phyloP scores from a whole-genome alignment of 2,888 invertebrate genomes.

The Kryphioiulus occultus region DNA sequence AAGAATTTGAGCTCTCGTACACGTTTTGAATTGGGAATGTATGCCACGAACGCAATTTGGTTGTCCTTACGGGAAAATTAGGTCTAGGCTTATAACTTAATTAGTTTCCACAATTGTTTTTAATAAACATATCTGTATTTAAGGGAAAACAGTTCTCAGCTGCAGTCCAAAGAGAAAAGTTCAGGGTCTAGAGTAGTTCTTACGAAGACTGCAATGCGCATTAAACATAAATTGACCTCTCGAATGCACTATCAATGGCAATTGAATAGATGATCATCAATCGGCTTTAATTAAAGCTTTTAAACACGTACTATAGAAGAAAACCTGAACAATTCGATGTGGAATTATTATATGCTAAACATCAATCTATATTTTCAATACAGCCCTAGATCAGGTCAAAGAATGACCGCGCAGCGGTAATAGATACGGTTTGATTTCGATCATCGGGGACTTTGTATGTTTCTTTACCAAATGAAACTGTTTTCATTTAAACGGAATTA shows the following conservation, averaged over 20 bases:
- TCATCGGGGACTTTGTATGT: conserved; percentile 26
- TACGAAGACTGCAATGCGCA: background rate
- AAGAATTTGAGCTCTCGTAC: background rate
- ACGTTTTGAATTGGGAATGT: background rate
- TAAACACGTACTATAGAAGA: background rate
- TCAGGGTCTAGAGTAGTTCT: background rate
- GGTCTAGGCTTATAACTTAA: conserved; percentile 1
- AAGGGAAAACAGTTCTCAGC: background rate
- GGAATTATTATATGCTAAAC: background rate
- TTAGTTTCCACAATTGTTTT: background rate
- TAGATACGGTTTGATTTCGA: conserved; percentile 30
- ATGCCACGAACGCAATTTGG: background rate
- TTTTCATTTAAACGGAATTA: conserved; percentile 18
- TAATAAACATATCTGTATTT: background rate
- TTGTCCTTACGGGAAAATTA: background rate
- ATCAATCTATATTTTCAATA: background rate
- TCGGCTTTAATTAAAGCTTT: background rate
- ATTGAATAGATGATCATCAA: background rate
- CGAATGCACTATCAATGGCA: background rate
- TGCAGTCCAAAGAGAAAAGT: conserved; percentile 1
- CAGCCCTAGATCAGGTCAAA: background rate
- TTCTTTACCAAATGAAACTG: conserved; percentile 17
- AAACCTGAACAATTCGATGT: background rate
- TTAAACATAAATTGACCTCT: background rate
- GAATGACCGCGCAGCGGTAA: background rate